Conservation (phyloP, 2,113 vertebrate genomes). For the Orthonyx spaldingii region DNA sequence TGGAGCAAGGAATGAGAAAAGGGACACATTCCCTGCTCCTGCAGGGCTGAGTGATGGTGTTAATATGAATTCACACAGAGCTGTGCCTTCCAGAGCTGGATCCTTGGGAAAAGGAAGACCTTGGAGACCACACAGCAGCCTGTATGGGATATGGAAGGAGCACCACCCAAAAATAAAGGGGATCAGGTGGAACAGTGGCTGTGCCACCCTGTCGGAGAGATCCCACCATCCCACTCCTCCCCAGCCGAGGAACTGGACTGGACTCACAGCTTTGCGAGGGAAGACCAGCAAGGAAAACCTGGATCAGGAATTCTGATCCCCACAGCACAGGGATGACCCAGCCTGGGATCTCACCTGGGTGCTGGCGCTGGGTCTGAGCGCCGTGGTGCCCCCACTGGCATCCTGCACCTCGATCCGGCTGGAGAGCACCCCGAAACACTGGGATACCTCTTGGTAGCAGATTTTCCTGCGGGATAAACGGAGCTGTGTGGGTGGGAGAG, state of each 20-base stretch:
- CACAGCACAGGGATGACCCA: neutral
- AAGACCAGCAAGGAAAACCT: neutral
- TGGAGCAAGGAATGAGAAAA: neutral
- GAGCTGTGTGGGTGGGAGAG: neutral
- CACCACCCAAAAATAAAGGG: neutral
- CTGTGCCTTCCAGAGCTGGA: neutral
- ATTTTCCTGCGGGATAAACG: constrained; percentile 80
- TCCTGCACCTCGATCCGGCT: constrained; percentile 96
- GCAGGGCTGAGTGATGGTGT: too few relatives aligned
- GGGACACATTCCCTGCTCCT: neutral
- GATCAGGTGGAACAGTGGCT: neutral
- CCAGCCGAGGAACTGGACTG: neutral
- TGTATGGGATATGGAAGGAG: neutral
- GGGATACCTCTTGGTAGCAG: constrained; percentile 97
- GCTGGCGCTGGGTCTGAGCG: constrained; percentile 93
- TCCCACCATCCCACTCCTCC: neutral
- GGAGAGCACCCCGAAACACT: constrained; percentile 95
- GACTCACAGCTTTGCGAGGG: neutral
- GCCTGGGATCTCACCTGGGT: constrained; percentile 84
- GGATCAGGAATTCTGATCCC: neutral
- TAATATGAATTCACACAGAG: neutral
- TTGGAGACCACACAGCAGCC: neutral
- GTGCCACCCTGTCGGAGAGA: rapidly evolving
- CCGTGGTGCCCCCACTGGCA: constrained; percentile 88
- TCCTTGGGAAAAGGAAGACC: neutral